Base-by-base conservation (phyloP, 2,113 vertebrate genomes). In the Cathartes aura region DNA sequence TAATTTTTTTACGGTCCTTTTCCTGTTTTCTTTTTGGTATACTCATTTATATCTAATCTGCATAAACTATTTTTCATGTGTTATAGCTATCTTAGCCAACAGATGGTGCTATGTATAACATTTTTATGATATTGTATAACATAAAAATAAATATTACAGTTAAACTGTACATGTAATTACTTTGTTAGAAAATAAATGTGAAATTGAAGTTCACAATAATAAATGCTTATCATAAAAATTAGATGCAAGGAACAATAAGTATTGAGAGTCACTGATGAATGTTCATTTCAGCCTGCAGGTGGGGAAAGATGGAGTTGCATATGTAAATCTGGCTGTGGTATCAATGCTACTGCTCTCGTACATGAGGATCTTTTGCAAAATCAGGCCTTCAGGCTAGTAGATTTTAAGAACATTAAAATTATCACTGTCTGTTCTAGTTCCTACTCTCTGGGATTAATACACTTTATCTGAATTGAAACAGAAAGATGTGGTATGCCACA, bases 91-190 rank as follows among this genome's bases (percentile, higher is more conserved):
- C 76, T 96, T 67, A 97, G 71, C 96, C 98, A 97, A 98, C 98
- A 98, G 98, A 98, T 98, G 97, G 98, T 98, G 95, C 96, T 97
- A 80, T 94, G 52, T 79, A 97, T 98, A 98, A 97, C 56, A 97
- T 91, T 97, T 98, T 98, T 94, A 98, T 97, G 95, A 87, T 91
- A 87, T 42, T 85, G 13, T 97, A 88, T 87, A 97, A 93, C 86
- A 94, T 96, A 92, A 93, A 97, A 87, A 96, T 92, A 97, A 96
- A 91, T 93, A 96, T 94, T 94, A 71, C n/a, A 85, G 81, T 80
- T 82, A 93, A 98, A 82, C 38, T 98, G 30, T 52, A 96, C 26
- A 58, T 89, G 96, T 97, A 97, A 98, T 98, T 97, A 98, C 67
- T 87, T 81, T 87, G 82, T 90, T 95, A 91, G 82, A 75, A 95